phyloP scores from a whole-genome alignment of 2,113 vertebrate genomes.

The Proterorhinus semilunaris region DNA sequence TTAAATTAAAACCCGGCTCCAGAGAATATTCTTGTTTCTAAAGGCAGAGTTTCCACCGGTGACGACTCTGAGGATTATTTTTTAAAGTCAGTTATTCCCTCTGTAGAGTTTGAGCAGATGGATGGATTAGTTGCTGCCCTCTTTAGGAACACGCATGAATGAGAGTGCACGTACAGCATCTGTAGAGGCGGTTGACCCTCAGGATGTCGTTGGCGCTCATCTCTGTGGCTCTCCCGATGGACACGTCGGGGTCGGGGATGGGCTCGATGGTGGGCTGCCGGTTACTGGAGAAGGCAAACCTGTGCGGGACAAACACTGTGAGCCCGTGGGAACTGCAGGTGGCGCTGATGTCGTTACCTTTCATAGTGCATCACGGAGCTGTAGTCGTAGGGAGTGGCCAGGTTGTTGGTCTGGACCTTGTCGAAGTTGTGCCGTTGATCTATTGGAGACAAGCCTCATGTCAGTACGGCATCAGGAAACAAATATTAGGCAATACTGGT shows the following conservation, averaged over 20 bases:
- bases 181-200: slow-evolving; percentile 57
- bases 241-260: not conserved
- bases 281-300: slow-evolving; percentile 49
- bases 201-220: slow-evolving; percentile 53
- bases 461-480: too few relatives aligned
- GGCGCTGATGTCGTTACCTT: slow-evolving; percentile 43
- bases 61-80: too few relatives aligned
- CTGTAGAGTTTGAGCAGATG: too few relatives aligned
- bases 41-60: too few relatives aligned
- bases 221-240: slow-evolving; percentile 3
- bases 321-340: not conserved
- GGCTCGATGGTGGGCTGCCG: slow-evolving; percentile 36
- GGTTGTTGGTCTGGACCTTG: slow-evolving; percentile 51
- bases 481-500: not conserved
- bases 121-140: too few relatives aligned
- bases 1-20: too few relatives aligned
- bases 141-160: too few relatives aligned
- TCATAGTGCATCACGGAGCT: slow-evolving; percentile 69
- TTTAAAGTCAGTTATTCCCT: too few relatives aligned
- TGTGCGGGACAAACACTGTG: slow-evolving; percentile 9
- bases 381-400: slow-evolving; percentile 65
- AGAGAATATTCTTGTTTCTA: too few relatives aligned
- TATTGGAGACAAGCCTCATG: slow-evolving; percentile 2
- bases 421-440: slow-evolving; percentile 7
- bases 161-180: slow-evolving; percentile 45